These are phyloP conservation scores for Clarias platycephalus DNA, from an alignment of 2,797 vertebrate genomes.

Conservation along the genomic window DNA sequence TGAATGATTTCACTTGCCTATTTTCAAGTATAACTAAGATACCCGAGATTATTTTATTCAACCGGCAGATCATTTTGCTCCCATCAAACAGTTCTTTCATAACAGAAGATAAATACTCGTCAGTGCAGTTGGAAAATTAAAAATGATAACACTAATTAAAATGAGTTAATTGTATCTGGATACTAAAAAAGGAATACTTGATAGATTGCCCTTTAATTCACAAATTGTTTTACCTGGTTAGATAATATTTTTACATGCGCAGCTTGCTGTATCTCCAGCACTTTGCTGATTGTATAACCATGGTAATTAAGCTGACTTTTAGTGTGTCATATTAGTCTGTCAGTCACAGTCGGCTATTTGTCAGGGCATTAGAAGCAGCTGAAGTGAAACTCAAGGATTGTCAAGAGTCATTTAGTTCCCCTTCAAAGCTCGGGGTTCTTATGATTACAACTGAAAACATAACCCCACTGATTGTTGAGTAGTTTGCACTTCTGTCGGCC, in stretches of 20 bases:
- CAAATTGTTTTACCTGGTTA: neutral
- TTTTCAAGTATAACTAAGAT: neutral
- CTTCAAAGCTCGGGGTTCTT: constrained; percentile 1
- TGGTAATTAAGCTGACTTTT: neutral
- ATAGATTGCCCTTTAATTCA: neutral
- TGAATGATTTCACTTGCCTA: neutral
- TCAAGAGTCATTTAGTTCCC: constrained; percentile 37
- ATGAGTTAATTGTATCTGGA: neutral
- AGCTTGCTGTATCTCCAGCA: neutral
- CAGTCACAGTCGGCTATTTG: constrained; percentile 25
- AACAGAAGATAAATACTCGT: neutral
- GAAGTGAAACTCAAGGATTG: constrained; percentile 31
- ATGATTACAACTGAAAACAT: constrained; percentile 34
- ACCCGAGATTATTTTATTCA: neutral
- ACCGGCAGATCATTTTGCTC: neutral
- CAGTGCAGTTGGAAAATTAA: neutral
- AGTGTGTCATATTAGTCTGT: constrained; percentile 15
- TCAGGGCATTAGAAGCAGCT: constrained; percentile 23
- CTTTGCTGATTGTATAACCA: constrained; percentile 5
- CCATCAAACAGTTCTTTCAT: neutral
- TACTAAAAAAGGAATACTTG: neutral
- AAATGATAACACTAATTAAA: constrained; percentile 21
- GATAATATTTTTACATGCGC: constrained; percentile 4
- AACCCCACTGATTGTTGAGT: constrained; percentile 44
- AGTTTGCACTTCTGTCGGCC: constrained; percentile 17